Percentiles rank a stretch among this genome's conserved stretches.
These are phyloP conservation scores for Lordiphosa andalusiaca DNA, from an alignment of 2,888 invertebrate genomes.

Conservation along the genomic window DNA sequence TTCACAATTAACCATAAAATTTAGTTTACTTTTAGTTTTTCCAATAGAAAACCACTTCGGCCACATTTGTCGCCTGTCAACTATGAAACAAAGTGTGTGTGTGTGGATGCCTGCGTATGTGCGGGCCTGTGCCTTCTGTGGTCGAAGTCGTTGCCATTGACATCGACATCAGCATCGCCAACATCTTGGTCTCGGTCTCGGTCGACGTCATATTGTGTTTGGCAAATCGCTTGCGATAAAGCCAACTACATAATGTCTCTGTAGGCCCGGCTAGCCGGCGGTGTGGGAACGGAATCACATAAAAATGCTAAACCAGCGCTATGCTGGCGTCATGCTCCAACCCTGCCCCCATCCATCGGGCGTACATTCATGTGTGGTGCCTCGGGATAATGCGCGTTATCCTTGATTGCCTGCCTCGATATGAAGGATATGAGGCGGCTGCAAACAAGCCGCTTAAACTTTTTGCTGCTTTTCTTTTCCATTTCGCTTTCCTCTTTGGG, in stretches of 20 bases:
- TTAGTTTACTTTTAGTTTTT: too few species aligned
- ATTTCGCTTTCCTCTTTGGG: conserved; percentile 17
- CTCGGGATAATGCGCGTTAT: conserved; percentile 64
- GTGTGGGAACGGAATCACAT: conserved; percentile 34
- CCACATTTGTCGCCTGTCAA: conserved; percentile 54
- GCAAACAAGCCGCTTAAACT: conserved; percentile 56
- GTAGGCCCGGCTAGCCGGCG: conserved; percentile 35
- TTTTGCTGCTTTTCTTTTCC: conserved; percentile 5
- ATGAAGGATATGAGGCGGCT: conserved; percentile 52
- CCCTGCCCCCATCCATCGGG: conserved; percentile 8
- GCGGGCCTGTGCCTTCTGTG: conserved; percentile 30
- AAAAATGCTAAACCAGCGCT: conserved; percentile 71
- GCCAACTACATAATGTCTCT: conserved; percentile 73
- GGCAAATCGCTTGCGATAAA: conserved; percentile 74
- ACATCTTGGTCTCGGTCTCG: conserved; percentile 26
- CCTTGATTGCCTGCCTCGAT: conserved; percentile 68
- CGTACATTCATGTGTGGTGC: conserved; percentile 17
- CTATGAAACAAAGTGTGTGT: conserved; percentile 14
- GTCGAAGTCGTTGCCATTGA: conserved; percentile 46
- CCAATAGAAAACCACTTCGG: conserved; percentile 3
- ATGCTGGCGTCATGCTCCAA: conserved; percentile 51
- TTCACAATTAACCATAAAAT: too few species aligned
- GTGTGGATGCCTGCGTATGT: conserved; percentile 1
- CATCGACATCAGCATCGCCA: conserved; percentile 26
- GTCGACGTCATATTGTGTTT: conserved; percentile 67